Conservation (phyloP, 2,888 invertebrate genomes). For the Metellina segmentata region DNA sequence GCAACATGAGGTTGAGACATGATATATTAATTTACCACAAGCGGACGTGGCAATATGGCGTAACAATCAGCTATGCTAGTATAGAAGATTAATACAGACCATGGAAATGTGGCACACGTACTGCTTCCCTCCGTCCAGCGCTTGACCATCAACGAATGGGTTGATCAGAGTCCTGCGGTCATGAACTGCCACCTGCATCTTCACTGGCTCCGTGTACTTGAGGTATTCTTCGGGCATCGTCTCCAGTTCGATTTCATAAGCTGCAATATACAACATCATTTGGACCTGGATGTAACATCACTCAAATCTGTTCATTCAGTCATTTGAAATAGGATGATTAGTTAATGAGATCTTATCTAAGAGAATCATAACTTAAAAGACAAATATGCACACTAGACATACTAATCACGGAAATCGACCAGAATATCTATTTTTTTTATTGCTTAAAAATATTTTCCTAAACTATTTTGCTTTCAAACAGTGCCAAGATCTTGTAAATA, state of each 20-base stretch:
- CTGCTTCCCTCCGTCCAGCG: slow-evolving; percentile 13
- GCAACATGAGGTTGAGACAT: neutral
- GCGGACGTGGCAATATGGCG: neutral
- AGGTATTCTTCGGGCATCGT: slow-evolving; percentile 53
- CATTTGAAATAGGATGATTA: no score
- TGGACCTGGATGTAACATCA: no score
- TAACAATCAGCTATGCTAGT: neutral
- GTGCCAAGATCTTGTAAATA: no score
- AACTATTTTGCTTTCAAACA: no score
- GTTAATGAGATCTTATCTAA: no score
- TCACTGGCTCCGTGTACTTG: slow-evolving; percentile 6
- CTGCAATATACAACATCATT: neutral
- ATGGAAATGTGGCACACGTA: slow-evolving; percentile 39
- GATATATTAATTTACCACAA: neutral
- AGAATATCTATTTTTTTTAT: no score
- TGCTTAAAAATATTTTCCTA: no score
- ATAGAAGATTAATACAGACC: slow-evolving; percentile 8
- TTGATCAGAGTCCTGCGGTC: slow-evolving; percentile 36
- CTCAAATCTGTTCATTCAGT: no score
- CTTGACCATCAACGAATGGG: slow-evolving; percentile 19
- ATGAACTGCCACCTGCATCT: slow-evolving; percentile 47
- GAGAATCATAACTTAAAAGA: no score
- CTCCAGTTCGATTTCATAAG: neutral
- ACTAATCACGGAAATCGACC: no score
- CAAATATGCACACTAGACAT: no score